A percentile compares a stretch with the other conserved stretches of the same genome.
phyloP scores from a whole-genome alignment of 2,888 invertebrate species.

The Folsomia candida region DNA sequence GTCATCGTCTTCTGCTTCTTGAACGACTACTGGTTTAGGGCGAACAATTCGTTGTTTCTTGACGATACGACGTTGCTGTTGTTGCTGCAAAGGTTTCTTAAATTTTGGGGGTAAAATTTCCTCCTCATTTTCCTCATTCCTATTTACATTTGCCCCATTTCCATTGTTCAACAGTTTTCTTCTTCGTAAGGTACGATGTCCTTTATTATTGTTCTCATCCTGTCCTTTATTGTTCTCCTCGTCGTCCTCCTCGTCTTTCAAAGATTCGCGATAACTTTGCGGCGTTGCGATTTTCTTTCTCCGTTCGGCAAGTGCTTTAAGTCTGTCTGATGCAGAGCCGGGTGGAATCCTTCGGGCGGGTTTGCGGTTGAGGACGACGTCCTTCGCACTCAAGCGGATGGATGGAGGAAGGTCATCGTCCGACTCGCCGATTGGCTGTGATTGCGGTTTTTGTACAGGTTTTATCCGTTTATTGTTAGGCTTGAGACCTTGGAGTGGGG shows the following conservation, averaged over 20 bases:
- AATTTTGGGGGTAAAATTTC: slow-evolving; percentile 1
- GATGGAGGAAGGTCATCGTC: slow-evolving; percentile 39
- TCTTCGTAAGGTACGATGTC: background rate
- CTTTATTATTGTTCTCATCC: slow-evolving; percentile 18
- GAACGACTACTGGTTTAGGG: background rate
- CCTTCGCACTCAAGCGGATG: slow-evolving; percentile 42
- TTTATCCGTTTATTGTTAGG: slow-evolving; percentile 16
- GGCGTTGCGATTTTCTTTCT: slow-evolving; percentile 21
- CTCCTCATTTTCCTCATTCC: slow-evolving; percentile 2
- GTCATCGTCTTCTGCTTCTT: background rate
- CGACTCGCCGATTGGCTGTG: background rate
- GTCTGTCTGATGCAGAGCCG: slow-evolving; percentile 43
- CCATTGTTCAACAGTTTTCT: slow-evolving; percentile 3
- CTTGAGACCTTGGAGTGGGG: background rate
- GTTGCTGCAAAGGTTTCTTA: background rate
- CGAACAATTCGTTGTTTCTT: background rate
- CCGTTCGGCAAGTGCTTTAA: slow-evolving; percentile 43
- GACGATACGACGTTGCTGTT: background rate
- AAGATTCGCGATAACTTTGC: background rate
- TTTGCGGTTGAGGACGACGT: slow-evolving; percentile 45
- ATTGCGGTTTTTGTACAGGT: slow-evolving; percentile 10
- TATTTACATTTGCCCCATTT: background rate
- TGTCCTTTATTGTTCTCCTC: slow-evolving; percentile 31
- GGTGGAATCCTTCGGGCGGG: slow-evolving; percentile 48
- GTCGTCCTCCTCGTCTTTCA: background rate